phyloP scores from a whole-genome alignment of 2,797 vertebrate genomes.

The Lacerta agilis region DNA sequence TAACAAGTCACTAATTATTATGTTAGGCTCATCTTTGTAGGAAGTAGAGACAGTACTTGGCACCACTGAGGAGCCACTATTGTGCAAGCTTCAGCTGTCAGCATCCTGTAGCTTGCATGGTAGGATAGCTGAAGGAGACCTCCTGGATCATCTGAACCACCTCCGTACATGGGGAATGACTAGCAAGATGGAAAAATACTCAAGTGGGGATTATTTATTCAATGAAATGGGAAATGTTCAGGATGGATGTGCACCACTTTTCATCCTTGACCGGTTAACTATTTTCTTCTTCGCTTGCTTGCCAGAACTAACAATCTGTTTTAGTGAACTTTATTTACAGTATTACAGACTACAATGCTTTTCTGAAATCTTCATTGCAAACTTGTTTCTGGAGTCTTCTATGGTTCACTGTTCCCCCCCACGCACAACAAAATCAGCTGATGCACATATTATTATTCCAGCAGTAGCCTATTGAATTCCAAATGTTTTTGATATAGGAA shows the following conservation, averaged over 20 bases:
- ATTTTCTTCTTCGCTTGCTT: not conserved
- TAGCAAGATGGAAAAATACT: not conserved
- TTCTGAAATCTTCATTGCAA: not conserved
- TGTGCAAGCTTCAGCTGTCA: slow-evolving; percentile 49
- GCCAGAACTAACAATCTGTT: not conserved
- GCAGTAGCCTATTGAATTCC: not conserved
- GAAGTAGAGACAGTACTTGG: slow-evolving; percentile 57
- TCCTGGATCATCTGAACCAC: not conserved
- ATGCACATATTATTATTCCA: not conserved
- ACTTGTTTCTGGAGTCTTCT: not conserved
- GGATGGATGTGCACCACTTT: not conserved
- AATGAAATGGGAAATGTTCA: not conserved
- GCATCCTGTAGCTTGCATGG: slow-evolving; percentile 11
- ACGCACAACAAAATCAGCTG: not conserved
- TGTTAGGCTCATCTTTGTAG: slow-evolving; percentile 43
- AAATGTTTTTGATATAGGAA: not conserved
- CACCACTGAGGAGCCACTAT: slow-evolving; percentile 39
- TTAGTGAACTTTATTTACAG: not conserved
- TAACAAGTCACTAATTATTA: slow-evolving; percentile 74
- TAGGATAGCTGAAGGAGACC: not conserved
- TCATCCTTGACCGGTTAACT: not conserved
- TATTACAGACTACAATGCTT: not conserved
- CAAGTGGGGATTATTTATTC: too few species aligned
- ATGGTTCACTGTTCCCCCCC: not conserved
- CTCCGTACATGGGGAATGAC: not conserved